A percentile compares a stretch with the other conserved stretches of the same genome.
phyloP scores from a whole-genome alignment of 2,888 invertebrate genomes.

The Xanthia icteritia region DNA sequence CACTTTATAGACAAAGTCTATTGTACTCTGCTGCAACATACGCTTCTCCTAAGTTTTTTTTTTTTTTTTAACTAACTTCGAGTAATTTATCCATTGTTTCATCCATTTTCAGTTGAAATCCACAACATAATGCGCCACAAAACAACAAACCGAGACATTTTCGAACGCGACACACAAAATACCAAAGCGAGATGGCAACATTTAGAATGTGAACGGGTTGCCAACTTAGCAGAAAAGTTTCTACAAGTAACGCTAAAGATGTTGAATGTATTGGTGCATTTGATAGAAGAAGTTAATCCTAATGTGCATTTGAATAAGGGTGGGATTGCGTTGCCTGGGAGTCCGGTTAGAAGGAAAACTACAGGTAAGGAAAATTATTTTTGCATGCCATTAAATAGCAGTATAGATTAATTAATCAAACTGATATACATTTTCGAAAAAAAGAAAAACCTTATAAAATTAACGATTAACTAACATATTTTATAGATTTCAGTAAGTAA shows the following conservation, averaged over 20 bases:
- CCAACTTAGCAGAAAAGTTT: conserved; percentile 91
- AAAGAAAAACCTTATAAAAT: too few relatives aligned
- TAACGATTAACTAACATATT: too few relatives aligned
- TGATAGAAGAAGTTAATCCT: conserved; percentile 93
- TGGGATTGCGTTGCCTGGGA: conserved; percentile 90
- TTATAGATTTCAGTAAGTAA: too few relatives aligned
- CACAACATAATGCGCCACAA: conserved; percentile 85
- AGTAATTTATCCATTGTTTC: too few relatives aligned
- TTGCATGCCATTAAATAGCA: not conserved
- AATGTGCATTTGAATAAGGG: conserved; percentile 86
- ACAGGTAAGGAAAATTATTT: conserved; percentile 76
- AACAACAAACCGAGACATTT: conserved; percentile 81
- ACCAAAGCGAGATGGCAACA: conserved; percentile 84
- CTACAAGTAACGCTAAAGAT: conserved; percentile 92
- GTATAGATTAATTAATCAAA: not conserved
- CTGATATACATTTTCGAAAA: not conserved
- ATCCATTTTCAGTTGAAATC: conserved; percentile 80
- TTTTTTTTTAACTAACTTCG: too few relatives aligned
- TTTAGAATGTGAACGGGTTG: conserved; percentile 82
- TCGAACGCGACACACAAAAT: conserved; percentile 81
- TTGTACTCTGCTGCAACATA: too few relatives aligned
- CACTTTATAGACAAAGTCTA: too few relatives aligned
- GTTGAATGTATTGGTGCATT: conserved; percentile 93
- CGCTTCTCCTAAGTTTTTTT: too few relatives aligned
- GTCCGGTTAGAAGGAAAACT: conserved; percentile 87